Percentiles rank a stretch among this genome's conserved stretches.
phyloP scores from a whole-genome alignment of 2,888 invertebrate genomes.

The Microdon myrmicae region DNA sequence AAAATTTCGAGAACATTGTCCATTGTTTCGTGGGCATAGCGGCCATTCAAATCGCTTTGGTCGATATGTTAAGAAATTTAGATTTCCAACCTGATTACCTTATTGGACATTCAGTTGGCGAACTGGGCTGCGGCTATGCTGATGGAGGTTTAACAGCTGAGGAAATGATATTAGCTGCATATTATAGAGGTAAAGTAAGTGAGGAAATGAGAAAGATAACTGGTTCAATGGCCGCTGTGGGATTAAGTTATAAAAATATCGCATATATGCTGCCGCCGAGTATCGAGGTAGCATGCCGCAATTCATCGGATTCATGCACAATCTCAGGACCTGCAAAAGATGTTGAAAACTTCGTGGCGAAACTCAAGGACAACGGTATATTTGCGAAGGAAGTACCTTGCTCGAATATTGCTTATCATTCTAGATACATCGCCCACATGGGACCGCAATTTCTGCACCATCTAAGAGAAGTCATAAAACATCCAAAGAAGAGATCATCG shows the following conservation, averaged over 20 bases:
- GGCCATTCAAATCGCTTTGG: constrained; percentile 73
- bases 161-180: constrained; percentile 85
- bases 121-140: constrained; percentile 94
- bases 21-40: constrained; percentile 81
- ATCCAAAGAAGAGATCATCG: constrained; percentile 74
- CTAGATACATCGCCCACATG: constrained; percentile 78
- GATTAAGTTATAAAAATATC: constrained; percentile 72
- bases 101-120: constrained; percentile 93
- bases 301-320: constrained; percentile 86
- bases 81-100: constrained; percentile 79
- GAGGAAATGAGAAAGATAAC: constrained; percentile 75
- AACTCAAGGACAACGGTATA: constrained; percentile 76
- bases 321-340: constrained; percentile 85
- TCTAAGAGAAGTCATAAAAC: constrained; percentile 73
- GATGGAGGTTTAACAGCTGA: constrained; percentile 90
- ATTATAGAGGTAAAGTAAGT: constrained; percentile 82
- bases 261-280: constrained; percentile 75
- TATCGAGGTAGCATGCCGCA: constrained; percentile 89
- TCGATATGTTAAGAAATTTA: constrained; percentile 72
- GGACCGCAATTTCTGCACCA: constrained; percentile 76
- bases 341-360: constrained; percentile 74
- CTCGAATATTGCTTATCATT: constrained; percentile 90
- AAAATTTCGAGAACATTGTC: constrained; percentile 73
- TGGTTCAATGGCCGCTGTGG: constrained; percentile 91
- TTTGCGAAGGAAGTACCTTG: constrained; percentile 87